Conservation (phyloP, 2,888 invertebrate genomes). For the Coleophora flavipennella region DNA sequence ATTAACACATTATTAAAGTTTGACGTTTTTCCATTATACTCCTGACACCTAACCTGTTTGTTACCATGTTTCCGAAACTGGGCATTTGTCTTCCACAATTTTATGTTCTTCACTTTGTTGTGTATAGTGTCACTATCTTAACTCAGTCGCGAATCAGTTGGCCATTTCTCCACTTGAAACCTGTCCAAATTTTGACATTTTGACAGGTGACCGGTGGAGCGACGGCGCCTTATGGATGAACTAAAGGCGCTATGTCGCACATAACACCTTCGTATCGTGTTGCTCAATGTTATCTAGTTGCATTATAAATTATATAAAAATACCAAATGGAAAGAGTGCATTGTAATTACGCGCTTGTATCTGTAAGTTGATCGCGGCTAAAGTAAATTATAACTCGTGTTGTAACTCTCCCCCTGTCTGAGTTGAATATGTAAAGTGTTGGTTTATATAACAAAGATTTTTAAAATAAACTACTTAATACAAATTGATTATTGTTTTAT, state of each 20-base stretch:
- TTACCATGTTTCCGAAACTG: conserved; percentile 53
- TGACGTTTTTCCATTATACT: conserved; percentile 30
- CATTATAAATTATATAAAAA: conserved; percentile 35
- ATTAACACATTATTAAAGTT: conserved; percentile 31
- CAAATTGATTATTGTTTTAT: conserved; percentile 41
- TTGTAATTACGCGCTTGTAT: conserved; percentile 24
- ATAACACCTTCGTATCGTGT: conserved; percentile 15
- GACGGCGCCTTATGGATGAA: too few relatives aligned
- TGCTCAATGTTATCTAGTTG: conserved; percentile 65
- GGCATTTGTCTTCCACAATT: conserved; percentile 36
- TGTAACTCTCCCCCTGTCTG: conserved; percentile 28
- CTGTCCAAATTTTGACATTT: too few relatives aligned
- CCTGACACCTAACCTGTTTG: conserved; percentile 27
- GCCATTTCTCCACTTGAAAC: too few relatives aligned
- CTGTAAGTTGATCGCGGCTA: conserved; percentile 20
- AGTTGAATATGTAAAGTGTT: conserved; percentile 64
- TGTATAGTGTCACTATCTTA: conserved; percentile 36
- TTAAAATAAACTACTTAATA: conserved; percentile 70
- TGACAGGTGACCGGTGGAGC: too few relatives aligned
- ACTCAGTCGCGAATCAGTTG: conserved; percentile 3
- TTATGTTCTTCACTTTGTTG: conserved; percentile 57
- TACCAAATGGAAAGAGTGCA: conserved; percentile 43
- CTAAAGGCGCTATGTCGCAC: conserved; percentile 3
- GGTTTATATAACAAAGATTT: conserved; percentile 72
- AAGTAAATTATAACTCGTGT: conserved; percentile 9